Conservation (phyloP, 2,113 vertebrate species). For the Corythaixoides concolor region DNA sequence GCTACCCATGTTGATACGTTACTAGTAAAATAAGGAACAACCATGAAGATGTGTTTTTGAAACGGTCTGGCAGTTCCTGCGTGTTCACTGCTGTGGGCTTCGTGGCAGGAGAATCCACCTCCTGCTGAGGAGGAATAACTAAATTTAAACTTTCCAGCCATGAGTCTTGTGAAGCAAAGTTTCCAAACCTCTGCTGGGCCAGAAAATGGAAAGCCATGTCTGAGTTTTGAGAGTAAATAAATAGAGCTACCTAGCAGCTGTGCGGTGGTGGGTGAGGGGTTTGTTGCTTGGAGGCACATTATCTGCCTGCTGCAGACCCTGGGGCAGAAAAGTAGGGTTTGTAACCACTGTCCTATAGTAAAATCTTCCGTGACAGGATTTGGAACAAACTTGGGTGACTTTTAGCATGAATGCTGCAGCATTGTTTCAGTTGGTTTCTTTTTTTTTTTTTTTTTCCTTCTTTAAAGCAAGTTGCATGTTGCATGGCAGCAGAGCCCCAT, state of each 20-base stretch:
- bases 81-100: background rate
- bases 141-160: constrained; percentile 67
- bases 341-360: background rate
- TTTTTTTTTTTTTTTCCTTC: background rate
- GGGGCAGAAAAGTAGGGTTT: background rate
- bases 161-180: constrained; percentile 46
- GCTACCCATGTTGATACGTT: background rate
- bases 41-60: constrained; percentile 41
- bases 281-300: background rate
- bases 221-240: constrained; percentile 43
- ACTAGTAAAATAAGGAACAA: constrained; percentile 8
- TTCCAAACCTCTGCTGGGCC: constrained; percentile 45
- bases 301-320: background rate
- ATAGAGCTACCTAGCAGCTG: constrained; percentile 41
- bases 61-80: background rate
- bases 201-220: constrained; percentile 45
- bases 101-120: constrained; percentile 38
- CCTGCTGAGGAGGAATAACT: constrained; percentile 63
- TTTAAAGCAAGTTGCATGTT: background rate
- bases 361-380: background rate
- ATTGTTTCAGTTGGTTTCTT: background rate
- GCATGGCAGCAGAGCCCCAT: background rate
- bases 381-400: background rate
- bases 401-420: background rate
- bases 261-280: background rate